Evolutionary conservation across 2,888 invertebrate species (phyloP), one percentile per base, ranked within the genome.

Genomic region (Drosophila lacicola): DNA sequence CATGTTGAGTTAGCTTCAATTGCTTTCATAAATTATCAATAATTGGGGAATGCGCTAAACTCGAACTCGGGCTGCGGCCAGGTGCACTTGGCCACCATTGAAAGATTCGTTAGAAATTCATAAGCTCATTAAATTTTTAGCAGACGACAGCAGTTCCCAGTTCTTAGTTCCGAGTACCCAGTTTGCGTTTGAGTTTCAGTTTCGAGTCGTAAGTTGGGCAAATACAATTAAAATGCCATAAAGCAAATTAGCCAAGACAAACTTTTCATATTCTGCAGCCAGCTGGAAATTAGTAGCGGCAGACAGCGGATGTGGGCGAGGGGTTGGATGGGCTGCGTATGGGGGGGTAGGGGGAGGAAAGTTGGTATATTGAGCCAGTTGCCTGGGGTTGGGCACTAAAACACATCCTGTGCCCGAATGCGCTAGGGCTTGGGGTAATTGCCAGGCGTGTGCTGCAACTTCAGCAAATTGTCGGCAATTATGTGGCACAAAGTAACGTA

Each of bases 381-480:
- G 42, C 53, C 53, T 45, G 56, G 68, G 71, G 56, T 64, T 49
- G 72, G 72, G 74, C 74, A 78, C 72, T 88, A 86, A 88, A 88
- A 72, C 75, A 85, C 85, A 85, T 85, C 88, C 85, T 83, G 88
- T 73, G 57, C 42, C 39, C 4, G 70, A 65, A 65, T 55, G 53
- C 8, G 42, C 54, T 34, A 19, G 68, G 47, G 69, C 53, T 33
- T 54, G 66, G 69, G 29, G 78, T 88, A 88, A 88, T 86, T 88
- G 87, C 81, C 78, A 74, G 82, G 80, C 87, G 84, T 79, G 80
- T 74, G 85, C 87, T 83, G 85, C 89, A 86, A 82, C 85, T 84
- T 88, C 85, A 84, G 82, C 85, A 80, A 88, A 89, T 88, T 87
- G 89, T 80, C 83, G 85, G 86, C 80, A 88, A 86, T 88, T 88